Base-by-base conservation (phyloP, 2,888 invertebrate genomes). In the Biston stratarius region DNA sequence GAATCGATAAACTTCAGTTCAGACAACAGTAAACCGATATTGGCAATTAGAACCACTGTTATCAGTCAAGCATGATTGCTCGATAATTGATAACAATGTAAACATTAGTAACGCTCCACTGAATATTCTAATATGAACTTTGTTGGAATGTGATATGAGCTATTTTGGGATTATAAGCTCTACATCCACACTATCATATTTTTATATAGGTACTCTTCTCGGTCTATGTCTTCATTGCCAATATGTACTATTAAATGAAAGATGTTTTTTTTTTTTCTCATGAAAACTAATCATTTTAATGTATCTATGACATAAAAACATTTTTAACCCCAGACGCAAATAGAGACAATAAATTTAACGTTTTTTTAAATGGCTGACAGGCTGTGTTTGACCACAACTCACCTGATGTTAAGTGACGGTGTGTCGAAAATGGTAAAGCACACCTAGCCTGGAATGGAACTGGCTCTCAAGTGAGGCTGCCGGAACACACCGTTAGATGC, bases 21-120 rank as follows among this genome's bases (percentile, higher is more conserved):
- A 66, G 60, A 64, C 67, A 55, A 51, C 52, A 60, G 58, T 67
- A 61, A 64, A 66, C 64, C 60, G 67, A 70, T 73, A 74, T 70
- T 70, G 67, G 67, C 71, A 73, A 74, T 74, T 70, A 71, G 65
- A 67, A 66, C 67, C 38, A 60, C 36, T 38, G 40, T 72, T 69
- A 70, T 73, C 68, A 62, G 72, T 71, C 68, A 66, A 64, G 69
- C 62, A 45, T 52, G 69, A 66, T 52, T 68, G 69, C 51, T 40
- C 67, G 42, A 61, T 45, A 40, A 60, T 42, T 57, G 63, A 68
- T 68, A 68, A 68, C 67, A 64, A 60, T 68, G 67, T 64, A 60
- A 60, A 68, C 67, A 68, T 64, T 68, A 60, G 67, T 68, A 42
- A 63, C 45, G 63, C 63, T 51, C 45, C 63, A 14, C 12, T 68